These are phyloP conservation scores for Apostichopus leukothele DNA, from an alignment of 53 echinoderm and acorn worm genomes.

Conservation along the genomic window DNA sequence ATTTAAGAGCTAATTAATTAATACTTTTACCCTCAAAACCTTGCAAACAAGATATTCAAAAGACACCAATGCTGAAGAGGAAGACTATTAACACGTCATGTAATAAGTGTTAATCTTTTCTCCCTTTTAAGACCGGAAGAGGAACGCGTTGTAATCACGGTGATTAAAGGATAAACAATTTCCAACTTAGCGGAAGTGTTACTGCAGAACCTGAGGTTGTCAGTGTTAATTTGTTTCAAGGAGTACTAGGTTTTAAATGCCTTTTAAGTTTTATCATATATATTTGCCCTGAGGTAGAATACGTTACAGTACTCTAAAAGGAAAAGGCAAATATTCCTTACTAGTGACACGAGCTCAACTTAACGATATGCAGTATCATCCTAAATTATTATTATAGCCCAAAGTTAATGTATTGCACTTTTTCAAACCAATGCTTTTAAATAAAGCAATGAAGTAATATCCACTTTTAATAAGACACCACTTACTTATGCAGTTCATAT, in stretches of 20 bases:
- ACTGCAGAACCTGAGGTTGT: not conserved
- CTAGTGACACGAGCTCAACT: too few relatives aligned
- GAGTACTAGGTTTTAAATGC: not conserved
- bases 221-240: conserved; percentile 27
- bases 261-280: not conserved
- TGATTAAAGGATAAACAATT: conserved; percentile 29
- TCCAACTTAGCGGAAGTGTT: not conserved
- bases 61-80: not conserved
- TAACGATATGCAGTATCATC: too few relatives aligned
- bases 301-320: too few relatives aligned
- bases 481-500: too few relatives aligned
- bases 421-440: too few relatives aligned
- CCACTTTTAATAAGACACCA: too few relatives aligned
- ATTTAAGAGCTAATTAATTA: too few relatives aligned
- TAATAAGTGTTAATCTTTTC: conserved; percentile 1
- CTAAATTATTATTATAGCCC: too few relatives aligned
- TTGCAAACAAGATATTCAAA: not conserved
- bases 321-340: too few relatives aligned
- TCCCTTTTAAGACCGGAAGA: conserved; percentile 42
- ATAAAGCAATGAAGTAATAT: too few relatives aligned
- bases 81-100: not conserved
- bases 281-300: not conserved
- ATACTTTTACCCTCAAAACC: too few relatives aligned
- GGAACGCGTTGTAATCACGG: conserved; percentile 37
- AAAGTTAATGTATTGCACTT: too few relatives aligned